Conservation (phyloP, 2,113 vertebrate genomes). For the Deroptyus accipitrinus region DNA sequence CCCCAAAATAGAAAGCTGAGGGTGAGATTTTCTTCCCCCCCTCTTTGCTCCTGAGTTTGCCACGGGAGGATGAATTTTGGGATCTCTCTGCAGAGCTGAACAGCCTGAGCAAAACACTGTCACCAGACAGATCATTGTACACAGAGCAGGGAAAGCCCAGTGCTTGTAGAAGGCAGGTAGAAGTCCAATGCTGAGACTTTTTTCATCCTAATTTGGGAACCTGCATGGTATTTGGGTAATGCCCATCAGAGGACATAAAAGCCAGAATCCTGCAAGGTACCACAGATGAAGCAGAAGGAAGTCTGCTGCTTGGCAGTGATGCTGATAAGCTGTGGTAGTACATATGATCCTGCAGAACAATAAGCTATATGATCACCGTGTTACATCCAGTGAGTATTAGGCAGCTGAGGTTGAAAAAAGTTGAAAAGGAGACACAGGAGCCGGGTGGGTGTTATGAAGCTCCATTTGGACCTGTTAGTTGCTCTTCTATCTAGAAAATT, state of each 20-base stretch:
- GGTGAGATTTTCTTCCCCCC: not conserved
- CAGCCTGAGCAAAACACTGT: not conserved
- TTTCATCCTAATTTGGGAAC: not conserved
- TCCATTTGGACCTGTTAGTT: not conserved
- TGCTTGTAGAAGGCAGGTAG: not conserved
- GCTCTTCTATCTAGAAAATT: not conserved
- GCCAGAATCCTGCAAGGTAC: not conserved
- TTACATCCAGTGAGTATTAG: not conserved
- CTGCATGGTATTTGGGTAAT: not conserved
- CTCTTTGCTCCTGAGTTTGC: not conserved
- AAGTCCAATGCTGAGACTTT: not conserved
- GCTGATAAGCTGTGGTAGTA: not conserved
- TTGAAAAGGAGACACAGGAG: not conserved
- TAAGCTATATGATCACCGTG: accelerated
- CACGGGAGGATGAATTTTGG: not conserved
- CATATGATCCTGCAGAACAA: not conserved
- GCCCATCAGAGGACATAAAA: not conserved
- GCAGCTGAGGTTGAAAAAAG: not conserved
- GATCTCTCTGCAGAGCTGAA: not conserved
- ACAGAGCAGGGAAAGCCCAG: not conserved
- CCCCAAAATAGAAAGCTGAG: not conserved
- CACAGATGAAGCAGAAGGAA: not conserved
- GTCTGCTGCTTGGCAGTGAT: not conserved
- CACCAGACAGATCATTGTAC: not conserved
- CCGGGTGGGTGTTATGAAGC: not conserved